A percentile compares a stretch with the other conserved stretches of the same genome.
These are phyloP conservation scores for Melipona beecheii DNA, from an alignment of 2,888 invertebrate genomes.

Conservation along the genomic window DNA sequence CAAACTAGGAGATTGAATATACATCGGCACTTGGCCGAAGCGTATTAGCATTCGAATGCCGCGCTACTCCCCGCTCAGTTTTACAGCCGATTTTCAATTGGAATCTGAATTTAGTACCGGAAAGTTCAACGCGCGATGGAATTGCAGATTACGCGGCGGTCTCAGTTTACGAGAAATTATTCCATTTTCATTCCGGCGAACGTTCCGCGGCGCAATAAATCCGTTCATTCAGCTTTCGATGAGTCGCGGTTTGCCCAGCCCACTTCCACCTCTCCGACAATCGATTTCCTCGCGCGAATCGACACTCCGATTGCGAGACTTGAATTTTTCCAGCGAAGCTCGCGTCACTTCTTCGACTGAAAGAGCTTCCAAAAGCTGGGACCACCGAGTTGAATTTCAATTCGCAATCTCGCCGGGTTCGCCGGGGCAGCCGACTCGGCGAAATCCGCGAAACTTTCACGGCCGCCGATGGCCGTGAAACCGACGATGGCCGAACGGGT, in stretches of 20 bases:
- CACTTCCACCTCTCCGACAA: background rate
- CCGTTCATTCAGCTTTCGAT: background rate
- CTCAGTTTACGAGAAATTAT: background rate
- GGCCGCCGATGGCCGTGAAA: slow-evolving; percentile 33
- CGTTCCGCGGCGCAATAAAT: background rate
- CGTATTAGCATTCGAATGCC: background rate
- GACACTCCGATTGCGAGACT: background rate
- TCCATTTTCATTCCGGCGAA: background rate
- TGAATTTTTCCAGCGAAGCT: background rate
- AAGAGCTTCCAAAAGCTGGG: no score
- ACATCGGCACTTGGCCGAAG: background rate
- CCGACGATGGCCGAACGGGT: slow-evolving; percentile 20
- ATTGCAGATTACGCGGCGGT: background rate
- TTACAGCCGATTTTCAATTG: background rate
- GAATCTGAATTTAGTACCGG: background rate
- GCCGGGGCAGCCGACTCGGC: background rate
- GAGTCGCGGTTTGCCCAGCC: background rate
- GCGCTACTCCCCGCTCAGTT: background rate
- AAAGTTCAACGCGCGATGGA: background rate
- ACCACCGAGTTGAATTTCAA: background rate
- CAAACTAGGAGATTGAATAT: background rate
- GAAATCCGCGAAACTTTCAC: slow-evolving; percentile 45
- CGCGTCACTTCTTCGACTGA: background rate
- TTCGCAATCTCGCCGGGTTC: background rate
- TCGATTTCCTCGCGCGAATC: background rate